Conservation (phyloP, 2,113 vertebrate species). For the Lasiurus cinereus region DNA sequence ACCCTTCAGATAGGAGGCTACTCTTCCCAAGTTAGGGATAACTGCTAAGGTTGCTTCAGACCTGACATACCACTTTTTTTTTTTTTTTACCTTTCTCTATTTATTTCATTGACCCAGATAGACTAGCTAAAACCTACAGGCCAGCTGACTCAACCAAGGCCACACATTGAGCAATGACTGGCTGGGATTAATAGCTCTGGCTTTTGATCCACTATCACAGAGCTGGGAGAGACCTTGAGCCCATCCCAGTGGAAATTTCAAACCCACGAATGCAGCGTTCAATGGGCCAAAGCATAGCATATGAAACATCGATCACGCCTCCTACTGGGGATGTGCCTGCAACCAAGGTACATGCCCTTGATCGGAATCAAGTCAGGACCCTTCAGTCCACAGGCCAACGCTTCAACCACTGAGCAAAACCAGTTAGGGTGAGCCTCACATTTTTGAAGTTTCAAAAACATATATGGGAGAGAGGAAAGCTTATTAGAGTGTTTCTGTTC, state of each 20-base stretch:
- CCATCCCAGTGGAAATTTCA: not conserved
- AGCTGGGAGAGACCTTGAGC: slow-evolving; percentile 40
- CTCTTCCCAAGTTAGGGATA: not conserved
- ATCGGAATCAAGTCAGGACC: too few species aligned
- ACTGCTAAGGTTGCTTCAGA: not conserved
- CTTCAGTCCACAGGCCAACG: too few species aligned
- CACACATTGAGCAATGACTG: not conserved
- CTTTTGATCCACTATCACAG: not conserved
- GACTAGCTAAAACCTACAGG: not conserved
- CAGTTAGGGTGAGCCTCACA: not conserved
- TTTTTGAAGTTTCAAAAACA: not conserved
- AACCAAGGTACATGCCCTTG: too few species aligned
- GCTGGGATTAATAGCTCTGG: not conserved
- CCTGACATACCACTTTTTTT: not conserved
- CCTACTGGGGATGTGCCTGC: too few species aligned
- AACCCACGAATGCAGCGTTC: not conserved
- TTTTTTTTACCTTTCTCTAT: not conserved
- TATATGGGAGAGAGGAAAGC: not conserved
- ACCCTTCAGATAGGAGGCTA: not conserved
- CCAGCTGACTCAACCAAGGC: not conserved
- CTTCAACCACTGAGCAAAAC: too few species aligned
- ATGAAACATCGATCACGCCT: not conserved
- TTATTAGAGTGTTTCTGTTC: not conserved
- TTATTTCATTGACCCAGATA: not conserved
- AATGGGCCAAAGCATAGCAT: not conserved